Evolutionary conservation across 2,113 vertebrate species (phyloP).

Genomic region (Abramis brama): DNA sequence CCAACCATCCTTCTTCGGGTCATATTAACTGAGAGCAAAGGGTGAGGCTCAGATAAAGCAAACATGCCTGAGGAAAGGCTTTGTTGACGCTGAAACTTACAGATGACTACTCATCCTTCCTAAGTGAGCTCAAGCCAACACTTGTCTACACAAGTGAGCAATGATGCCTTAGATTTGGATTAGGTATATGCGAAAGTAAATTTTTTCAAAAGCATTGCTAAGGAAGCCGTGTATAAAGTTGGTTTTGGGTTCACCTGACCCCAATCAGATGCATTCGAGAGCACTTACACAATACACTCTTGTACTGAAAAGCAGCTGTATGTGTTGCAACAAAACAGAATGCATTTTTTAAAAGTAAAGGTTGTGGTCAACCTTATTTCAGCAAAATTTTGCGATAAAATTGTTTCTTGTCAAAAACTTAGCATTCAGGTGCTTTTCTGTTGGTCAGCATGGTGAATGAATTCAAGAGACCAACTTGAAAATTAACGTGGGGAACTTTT

Average conservation of each 20-base stretch:
- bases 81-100: not conserved
- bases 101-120: constrained; percentile 11
- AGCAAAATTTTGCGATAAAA: no score
- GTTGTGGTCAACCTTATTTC: no score
- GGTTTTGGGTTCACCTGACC: not conserved
- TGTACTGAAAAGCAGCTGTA: not conserved
- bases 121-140: constrained; percentile 9
- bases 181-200: not conserved
- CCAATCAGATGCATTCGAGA: not conserved
- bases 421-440: no score
- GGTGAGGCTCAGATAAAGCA: constrained; percentile 40
- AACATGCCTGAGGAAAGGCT: constrained; percentile 32
- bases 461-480: no score
- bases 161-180: not conserved
- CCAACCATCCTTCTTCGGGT: constrained; percentile 9
- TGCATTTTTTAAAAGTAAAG: not conserved
- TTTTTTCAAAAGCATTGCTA: not conserved
- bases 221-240: not conserved
- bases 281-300: not conserved
- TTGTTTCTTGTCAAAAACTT: no score
- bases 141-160: constrained; percentile 1
- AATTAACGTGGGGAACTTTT: no score
- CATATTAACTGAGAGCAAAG: constrained; percentile 19
- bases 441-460: no score
- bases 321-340: not conserved